Percentiles rank a stretch among this genome's conserved stretches.
Conservation (phyloP, 2,888 invertebrate genomes). For the Mythimna ferrago region DNA sequence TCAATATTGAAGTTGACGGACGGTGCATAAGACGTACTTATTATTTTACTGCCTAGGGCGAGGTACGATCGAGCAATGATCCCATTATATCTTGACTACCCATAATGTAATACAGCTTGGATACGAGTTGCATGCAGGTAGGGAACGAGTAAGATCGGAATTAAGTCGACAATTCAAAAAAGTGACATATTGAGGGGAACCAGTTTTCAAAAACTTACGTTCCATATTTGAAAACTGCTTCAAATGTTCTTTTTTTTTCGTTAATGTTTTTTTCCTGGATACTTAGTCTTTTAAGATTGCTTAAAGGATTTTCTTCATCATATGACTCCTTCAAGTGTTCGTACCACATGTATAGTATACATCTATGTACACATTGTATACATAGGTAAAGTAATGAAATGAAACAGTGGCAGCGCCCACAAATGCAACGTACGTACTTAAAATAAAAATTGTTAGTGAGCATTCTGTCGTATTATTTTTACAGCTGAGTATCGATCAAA, state of each 20-base stretch:
- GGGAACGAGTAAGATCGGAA: not conserved
- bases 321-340: no score
- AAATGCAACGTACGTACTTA: not conserved
- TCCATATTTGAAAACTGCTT: not conserved
- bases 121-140: no score
- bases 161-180: not conserved
- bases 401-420: not conserved
- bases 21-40: not conserved
- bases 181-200: not conserved
- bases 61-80: no score
- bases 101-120: no score
- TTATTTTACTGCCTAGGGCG: not conserved
- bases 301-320: no score
- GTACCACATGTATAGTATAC: no score
- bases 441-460: constrained; percentile 2
- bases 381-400: constrained; percentile 8
- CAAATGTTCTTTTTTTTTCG: no score
- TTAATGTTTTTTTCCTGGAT: no score
- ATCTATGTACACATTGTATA: no score
- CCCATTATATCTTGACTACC: no score
- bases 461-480: constrained; percentile 24
- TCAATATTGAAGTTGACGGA: not conserved
- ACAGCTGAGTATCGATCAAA: constrained; percentile 1
- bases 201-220: not conserved
- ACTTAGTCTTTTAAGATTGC: no score